These are phyloP conservation scores for Colius striatus DNA, from an alignment of 2,113 vertebrate species.

Conservation along the genomic window DNA sequence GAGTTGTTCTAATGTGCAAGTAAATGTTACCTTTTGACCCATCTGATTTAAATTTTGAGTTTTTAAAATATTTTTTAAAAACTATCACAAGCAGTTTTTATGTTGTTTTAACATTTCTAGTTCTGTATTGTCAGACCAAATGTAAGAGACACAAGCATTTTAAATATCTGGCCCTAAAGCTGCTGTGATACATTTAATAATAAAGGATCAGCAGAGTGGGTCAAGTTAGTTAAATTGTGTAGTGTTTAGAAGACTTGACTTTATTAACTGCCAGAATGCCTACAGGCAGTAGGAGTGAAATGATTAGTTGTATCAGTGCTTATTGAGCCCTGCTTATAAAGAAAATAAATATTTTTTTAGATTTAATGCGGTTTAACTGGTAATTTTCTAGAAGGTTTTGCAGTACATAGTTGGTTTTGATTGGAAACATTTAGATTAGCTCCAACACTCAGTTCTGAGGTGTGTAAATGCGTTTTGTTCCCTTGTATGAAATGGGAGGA, in stretches of 20 bases:
- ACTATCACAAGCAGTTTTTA: background rate
- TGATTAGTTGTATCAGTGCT: slow-evolving; percentile 7
- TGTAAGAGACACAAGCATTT: background rate
- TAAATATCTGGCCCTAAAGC: background rate
- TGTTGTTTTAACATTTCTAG: background rate
- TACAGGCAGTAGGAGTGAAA: slow-evolving; percentile 3
- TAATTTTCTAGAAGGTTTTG: slow-evolving; percentile 35
- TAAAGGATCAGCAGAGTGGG: slow-evolving; percentile 13
- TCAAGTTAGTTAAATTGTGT: slow-evolving; percentile 31
- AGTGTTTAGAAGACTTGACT: background rate
- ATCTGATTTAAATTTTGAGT: background rate
- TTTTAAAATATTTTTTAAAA: background rate
- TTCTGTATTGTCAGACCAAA: background rate
- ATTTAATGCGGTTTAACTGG: background rate
- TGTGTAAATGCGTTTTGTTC: background rate
- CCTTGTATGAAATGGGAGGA: background rate
- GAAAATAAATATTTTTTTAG: slow-evolving; percentile 31
- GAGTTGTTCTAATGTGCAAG: background rate
- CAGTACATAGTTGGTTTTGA: background rate
- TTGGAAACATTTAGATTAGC: background rate
- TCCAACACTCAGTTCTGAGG: background rate
- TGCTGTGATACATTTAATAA: background rate
- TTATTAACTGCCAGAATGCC: slow-evolving; percentile 6
- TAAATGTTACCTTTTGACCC: background rate
- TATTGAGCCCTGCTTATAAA: slow-evolving; percentile 34